Base-by-base conservation (phyloP, 2,797 vertebrate genomes). In the Gymnothorax javanicus region DNA sequence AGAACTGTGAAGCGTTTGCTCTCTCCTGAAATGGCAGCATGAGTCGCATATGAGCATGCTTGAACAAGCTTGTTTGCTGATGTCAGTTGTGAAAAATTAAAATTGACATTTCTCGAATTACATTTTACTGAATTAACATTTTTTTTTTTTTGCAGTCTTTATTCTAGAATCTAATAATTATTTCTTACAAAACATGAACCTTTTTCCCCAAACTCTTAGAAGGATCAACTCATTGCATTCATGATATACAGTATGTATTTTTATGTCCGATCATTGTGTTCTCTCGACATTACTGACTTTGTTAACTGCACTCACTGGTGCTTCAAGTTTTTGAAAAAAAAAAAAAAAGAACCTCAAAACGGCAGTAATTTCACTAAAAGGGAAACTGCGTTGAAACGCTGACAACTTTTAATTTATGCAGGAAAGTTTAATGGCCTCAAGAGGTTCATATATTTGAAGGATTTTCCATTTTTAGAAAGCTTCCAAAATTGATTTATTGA, bases 381-480 rank as follows among this genome's bases (percentile, higher is more conserved):
- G 25, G 71, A 75, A 75, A 75, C 43, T 13, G 8, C 12, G 13
- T 25, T 64, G 75, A 86, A 82, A 43, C 57, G 23, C n/a, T 43
- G n/a, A 50, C 59, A 13, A 54, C 54, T 52, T 69, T 58, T 86
- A 67, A 86, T 56, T 58, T 54, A 71, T 25, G 20, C 58, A 82
- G 54, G 60, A 83, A 71, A 71, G 86, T 79, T 67, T 69, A 43
- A 82, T 67, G n/a, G 52, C 43, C 60, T 56, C 52, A 82, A 27
- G 58, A 54, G 33, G 54, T 64, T 83, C 17, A 71, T 59, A 52
- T 54, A 50, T 84, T 50, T 64, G 33, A 2, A n/a, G 33, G 57
- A 82, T 57, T 27, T 84, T 62, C 69, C 86, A 83, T 84, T 87
- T 87, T 87, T 75, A 84, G 82, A 84, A 82, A 25, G 64, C 54